These are phyloP conservation scores for Subanguina moxae DNA, from an alignment of 1,140 invertebrate genomes.

Conservation along the genomic window DNA sequence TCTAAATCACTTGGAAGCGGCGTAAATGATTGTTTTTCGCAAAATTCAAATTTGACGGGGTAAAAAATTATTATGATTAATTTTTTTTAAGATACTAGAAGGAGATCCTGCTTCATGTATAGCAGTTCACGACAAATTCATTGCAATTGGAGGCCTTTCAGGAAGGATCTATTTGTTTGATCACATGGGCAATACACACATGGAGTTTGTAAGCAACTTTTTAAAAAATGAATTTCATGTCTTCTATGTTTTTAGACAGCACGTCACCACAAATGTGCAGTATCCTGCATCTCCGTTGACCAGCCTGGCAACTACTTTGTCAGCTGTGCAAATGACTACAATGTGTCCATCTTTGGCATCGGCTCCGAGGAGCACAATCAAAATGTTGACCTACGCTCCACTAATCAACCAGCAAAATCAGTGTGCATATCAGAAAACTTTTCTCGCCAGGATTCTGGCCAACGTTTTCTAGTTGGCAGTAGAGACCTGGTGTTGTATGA, in stretches of 20 bases:
- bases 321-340: slow-evolving; percentile 63
- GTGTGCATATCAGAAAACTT: slow-evolving; percentile 48
- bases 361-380: slow-evolving; percentile 46
- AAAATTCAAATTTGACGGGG: too few relatives aligned
- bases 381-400: background rate
- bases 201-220: slow-evolving; percentile 49
- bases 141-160: slow-evolving; percentile 59
- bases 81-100: slow-evolving; percentile 41
- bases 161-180: slow-evolving; percentile 62
- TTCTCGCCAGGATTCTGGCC: slow-evolving; percentile 29
- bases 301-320: slow-evolving; percentile 63
- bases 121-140: slow-evolving; percentile 63
- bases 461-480: slow-evolving; percentile 45
- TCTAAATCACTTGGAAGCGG: background rate
- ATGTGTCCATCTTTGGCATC: slow-evolving; percentile 55
- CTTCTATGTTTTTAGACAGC: slow-evolving; percentile 43
- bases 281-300: slow-evolving; percentile 63
- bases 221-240: too few relatives aligned
- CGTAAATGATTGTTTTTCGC: too few relatives aligned
- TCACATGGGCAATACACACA: slow-evolving; percentile 61
- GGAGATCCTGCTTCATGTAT: slow-evolving; percentile 62
- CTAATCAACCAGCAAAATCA: slow-evolving; percentile 36
- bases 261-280: slow-evolving; percentile 61
- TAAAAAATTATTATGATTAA: slow-evolving; percentile 15
- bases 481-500: slow-evolving; percentile 45